phyloP scores from a whole-genome alignment of 2,888 invertebrate genomes.

The Eulithis prunata region DNA sequence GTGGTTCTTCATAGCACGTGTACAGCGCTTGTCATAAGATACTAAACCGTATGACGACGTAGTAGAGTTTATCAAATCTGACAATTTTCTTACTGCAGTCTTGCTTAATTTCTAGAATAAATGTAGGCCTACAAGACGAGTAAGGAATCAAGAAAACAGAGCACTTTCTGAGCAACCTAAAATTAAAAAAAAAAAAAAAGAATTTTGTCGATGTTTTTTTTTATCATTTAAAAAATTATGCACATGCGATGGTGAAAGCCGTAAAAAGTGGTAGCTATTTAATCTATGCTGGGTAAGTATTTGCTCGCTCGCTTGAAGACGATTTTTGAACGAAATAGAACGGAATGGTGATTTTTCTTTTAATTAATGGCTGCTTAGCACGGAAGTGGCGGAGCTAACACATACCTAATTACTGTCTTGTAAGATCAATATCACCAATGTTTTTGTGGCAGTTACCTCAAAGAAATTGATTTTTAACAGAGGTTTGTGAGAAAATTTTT shows the following conservation, averaged over 20 bases:
- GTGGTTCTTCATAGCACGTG: background rate
- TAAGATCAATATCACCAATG: background rate
- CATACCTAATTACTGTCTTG: background rate
- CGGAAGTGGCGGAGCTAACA: conserved; percentile 17
- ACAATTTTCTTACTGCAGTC: too few species aligned
- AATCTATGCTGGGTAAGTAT: conserved; percentile 42
- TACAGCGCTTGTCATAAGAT: background rate
- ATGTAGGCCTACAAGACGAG: too few species aligned
- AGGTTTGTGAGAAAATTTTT: too few species aligned
- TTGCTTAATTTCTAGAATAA: too few species aligned
- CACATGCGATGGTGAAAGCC: conserved; percentile 3
- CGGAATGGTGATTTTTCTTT: conserved; percentile 45
- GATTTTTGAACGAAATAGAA: conserved; percentile 51
- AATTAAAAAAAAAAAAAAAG: too few species aligned
- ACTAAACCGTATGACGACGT: too few species aligned
- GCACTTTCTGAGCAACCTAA: too few species aligned
- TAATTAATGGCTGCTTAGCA: conserved; percentile 43
- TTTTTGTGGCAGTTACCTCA: background rate
- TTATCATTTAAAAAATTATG: background rate
- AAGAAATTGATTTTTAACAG: background rate
- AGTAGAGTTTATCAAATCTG: too few species aligned
- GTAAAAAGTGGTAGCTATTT: background rate
- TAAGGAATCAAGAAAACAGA: too few species aligned
- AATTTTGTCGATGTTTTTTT: too few species aligned
- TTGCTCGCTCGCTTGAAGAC: conserved; percentile 44